These are phyloP conservation scores for Drosophila kikkawai DNA, from an alignment of 1,140 invertebrate species.

Conservation along the genomic window DNA sequence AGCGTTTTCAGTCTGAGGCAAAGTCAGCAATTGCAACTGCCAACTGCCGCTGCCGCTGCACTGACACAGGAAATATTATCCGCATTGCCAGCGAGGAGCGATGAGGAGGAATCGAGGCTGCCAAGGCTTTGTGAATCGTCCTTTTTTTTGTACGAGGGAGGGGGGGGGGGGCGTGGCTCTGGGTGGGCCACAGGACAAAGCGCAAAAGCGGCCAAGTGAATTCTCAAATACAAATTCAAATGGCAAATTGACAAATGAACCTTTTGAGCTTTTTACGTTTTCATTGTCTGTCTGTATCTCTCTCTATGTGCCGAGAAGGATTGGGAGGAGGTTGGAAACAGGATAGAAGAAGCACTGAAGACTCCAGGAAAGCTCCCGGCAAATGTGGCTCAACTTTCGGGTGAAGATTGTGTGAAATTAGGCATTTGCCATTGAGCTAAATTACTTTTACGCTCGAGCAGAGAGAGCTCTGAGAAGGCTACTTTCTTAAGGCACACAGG, in stretches of 20 bases:
- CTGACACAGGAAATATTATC: conserved; percentile 83
- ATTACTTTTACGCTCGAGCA: conserved; percentile 26
- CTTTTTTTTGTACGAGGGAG: background rate
- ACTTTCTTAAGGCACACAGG: background rate
- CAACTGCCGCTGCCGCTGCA: conserved; percentile 76
- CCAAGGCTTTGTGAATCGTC: conserved; percentile 39
- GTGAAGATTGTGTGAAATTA: conserved; percentile 46
- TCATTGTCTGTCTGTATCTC: conserved; percentile 62
- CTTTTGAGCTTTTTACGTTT: conserved; percentile 81
- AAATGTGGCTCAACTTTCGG: conserved; percentile 12
- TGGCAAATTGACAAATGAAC: conserved; percentile 83
- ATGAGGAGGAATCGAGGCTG: conserved; percentile 56
- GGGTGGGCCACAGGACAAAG: conserved; percentile 59
- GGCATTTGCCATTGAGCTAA: conserved; percentile 33
- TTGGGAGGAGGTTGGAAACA: background rate
- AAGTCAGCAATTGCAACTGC: conserved; percentile 64
- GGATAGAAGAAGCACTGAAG: background rate
- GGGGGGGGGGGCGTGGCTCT: conserved; percentile 1
- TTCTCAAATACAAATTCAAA: conserved; percentile 83
- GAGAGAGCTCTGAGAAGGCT: background rate
- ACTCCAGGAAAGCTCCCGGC: conserved; percentile 21
- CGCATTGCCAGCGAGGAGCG: conserved; percentile 65
- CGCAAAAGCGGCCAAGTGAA: conserved; percentile 82
- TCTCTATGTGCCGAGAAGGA: background rate
- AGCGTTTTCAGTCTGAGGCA: conserved; percentile 22